Conservation (phyloP, 2,113 vertebrate genomes). For the Dicaeum eximium region DNA sequence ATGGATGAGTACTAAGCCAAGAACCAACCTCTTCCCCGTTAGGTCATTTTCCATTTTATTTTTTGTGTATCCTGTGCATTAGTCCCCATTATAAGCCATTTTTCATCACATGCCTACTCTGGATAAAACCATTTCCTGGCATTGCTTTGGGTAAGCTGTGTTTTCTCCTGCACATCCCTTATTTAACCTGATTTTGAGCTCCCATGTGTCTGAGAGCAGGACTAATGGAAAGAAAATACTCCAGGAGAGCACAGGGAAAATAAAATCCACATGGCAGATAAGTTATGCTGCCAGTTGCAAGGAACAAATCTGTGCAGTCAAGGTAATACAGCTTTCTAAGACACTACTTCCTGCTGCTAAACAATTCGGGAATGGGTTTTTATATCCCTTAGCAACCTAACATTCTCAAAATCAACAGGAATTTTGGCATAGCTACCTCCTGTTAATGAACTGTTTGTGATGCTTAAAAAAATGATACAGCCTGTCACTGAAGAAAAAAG, state of each 20-base stretch:
- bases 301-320: background rate
- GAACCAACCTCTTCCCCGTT: background rate
- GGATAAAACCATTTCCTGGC: background rate
- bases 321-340: background rate
- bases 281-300: background rate
- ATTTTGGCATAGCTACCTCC: conserved; percentile 21
- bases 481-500: background rate
- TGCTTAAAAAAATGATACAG: background rate
- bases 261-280: background rate
- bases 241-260: background rate
- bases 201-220: background rate
- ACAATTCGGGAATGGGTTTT: background rate
- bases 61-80: background rate
- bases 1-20: background rate
- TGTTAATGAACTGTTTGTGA: conserved; percentile 10
- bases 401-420: background rate
- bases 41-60: background rate
- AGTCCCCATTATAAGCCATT: background rate
- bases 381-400: conserved; percentile 13
- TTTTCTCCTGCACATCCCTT: background rate
- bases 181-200: background rate
- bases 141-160: background rate
- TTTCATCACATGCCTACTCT: background rate
- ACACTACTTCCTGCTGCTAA: background rate
- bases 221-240: background rate